Percentiles rank a stretch among this genome's conserved stretches.
phyloP scores from a whole-genome alignment of 2,113 vertebrate genomes.

The Equus przewalskii region DNA sequence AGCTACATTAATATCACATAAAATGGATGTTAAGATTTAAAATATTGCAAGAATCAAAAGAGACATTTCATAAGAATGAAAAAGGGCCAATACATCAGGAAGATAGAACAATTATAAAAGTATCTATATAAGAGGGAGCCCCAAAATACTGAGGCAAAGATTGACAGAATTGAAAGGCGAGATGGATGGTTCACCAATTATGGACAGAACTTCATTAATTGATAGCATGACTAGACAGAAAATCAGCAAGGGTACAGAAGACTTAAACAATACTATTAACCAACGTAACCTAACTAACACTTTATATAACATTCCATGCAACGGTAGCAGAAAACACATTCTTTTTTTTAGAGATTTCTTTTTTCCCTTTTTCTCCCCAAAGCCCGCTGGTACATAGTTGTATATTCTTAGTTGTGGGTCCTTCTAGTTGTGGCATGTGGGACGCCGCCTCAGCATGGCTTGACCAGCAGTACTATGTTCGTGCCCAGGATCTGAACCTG shows the following conservation, averaged over 20 bases:
- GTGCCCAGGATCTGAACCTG: no score
- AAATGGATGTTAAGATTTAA: background rate
- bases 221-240: background rate
- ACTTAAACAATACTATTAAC: background rate
- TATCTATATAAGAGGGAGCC: background rate
- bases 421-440: no score
- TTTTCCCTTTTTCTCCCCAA: no score
- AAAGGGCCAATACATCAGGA: background rate
- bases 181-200: background rate
- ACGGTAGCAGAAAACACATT: background rate
- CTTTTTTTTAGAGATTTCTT: no score
- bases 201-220: background rate
- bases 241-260: background rate
- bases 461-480: no score
- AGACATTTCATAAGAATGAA: background rate
- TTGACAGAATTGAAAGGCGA: background rate
- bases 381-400: no score
- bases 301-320: background rate
- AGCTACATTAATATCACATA: background rate
- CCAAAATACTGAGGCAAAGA: background rate
- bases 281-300: background rate
- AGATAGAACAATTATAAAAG: background rate
- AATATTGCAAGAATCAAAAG: background rate
- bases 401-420: no score
- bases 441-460: no score